A percentile compares a stretch with the other conserved stretches of the same genome.
These are phyloP conservation scores for Chelonia mydas DNA, from an alignment of 2,797 vertebrate species.

Conservation along the genomic window DNA sequence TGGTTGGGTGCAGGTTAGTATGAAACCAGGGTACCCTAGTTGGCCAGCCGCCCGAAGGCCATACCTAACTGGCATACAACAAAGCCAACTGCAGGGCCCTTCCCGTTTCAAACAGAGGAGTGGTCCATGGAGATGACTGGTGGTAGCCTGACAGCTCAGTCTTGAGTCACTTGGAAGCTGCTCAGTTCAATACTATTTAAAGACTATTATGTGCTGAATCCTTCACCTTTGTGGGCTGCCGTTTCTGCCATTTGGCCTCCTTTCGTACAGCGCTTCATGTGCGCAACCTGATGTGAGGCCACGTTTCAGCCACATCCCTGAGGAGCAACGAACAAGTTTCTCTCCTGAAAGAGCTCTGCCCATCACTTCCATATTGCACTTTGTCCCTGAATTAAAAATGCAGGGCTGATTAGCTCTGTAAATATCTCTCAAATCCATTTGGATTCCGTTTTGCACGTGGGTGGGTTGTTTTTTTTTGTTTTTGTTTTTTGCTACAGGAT, in stretches of 20 bases:
- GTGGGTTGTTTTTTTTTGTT: too few relatives aligned
- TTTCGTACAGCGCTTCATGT: background rate
- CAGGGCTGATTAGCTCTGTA: background rate
- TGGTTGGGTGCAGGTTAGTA: background rate
- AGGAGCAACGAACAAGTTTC: background rate
- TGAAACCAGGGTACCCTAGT: background rate
- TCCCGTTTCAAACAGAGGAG: background rate
- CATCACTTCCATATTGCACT: background rate
- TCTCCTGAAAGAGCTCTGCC: background rate
- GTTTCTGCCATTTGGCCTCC: background rate
- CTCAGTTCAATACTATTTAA: background rate
- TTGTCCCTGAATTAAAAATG: background rate
- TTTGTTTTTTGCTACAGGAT: conserved; percentile 15
- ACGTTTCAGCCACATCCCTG: background rate
- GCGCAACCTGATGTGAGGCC: background rate
- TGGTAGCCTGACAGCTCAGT: rapidly evolving
- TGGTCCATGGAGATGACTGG: background rate
- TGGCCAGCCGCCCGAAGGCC: background rate
- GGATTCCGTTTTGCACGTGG: background rate
- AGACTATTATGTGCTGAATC: background rate
- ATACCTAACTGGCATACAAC: background rate
- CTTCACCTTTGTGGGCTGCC: too few relatives aligned
- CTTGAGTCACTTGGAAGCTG: background rate
- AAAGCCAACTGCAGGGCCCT: background rate
- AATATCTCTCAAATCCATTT: background rate